Evolutionary conservation across 2,113 vertebrate species (phyloP), one percentile per base, ranked within the genome.

Genomic region (Oncorhynchus masou): DNA sequence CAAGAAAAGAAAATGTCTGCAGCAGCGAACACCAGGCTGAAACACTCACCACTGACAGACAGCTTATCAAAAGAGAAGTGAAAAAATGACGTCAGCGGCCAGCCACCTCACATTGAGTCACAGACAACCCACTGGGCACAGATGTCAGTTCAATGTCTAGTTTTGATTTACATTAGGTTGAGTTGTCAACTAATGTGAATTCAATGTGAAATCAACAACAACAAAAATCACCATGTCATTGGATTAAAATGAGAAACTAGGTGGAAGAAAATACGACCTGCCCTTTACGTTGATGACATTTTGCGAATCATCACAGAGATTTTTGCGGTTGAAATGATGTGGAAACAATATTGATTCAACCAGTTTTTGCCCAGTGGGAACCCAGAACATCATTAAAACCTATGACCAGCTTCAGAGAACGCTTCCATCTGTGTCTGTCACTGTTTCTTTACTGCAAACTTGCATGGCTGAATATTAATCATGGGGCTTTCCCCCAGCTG

Each of bases 381-480:
- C 39, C 27, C 62, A 81, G 77, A 89, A 74, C 84, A 83, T 88
- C 85, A 83, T 91, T 89, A 90, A 88, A 92, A 88, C 83, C 85
- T 84, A 83, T 83, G 89, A 85, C 79, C 82, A 81, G 87, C 86
- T 88, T 87, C 80, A 76, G 75, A 85, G 84, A 91, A 91, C 88
- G 87, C 86, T 88, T 89, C 86, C 89, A 90, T 90, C 86, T 90
- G 90, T 90, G 87, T 84, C 86, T 79, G 70, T 79, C 86, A 57
- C 39, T 76, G 83, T 83, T 77, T 84, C 84, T 83, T 67, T 83
- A 81, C 72, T 54, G 82, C 87, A 83, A 85, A 91, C 85, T 89
- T 88, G 87, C 74, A 60, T 65, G 34, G 75, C 39, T 69, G 64
- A 51, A 12, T 64, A 67, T 51, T 66, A 31, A 64, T 60, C 31